Percentiles rank a stretch among this genome's conserved stretches.
Evolutionary conservation across 2,113 vertebrate genomes (phyloP).

Genomic region (Pseudolaguvia tuberculata): DNA sequence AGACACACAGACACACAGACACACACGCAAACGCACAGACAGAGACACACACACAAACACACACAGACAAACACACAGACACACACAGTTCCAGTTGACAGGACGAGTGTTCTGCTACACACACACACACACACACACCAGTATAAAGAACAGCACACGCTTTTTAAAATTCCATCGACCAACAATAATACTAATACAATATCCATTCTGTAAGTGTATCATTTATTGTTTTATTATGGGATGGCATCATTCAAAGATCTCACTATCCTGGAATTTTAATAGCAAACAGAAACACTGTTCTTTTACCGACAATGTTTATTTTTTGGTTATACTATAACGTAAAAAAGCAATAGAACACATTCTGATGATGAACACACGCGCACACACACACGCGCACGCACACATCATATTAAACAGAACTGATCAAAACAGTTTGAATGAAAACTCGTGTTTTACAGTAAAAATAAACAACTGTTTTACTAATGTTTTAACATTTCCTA

Average conservation of each 20-base stretch:
- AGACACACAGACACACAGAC: too few species aligned
- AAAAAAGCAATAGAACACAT: background rate
- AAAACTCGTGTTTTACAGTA: background rate
- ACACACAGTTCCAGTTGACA: background rate
- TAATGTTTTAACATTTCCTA: slow-evolving; percentile 5
- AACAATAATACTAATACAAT: background rate
- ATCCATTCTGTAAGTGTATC: background rate
- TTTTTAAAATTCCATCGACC: background rate
- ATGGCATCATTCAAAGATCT: background rate
- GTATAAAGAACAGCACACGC: background rate
- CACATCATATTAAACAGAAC: background rate
- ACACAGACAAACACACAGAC: too few species aligned
- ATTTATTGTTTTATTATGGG: background rate
- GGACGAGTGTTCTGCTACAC: background rate
- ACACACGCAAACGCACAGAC: too few species aligned
- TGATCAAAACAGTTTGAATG: background rate
- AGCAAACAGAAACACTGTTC: background rate
- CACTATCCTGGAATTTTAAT: background rate
- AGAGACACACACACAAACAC: too few species aligned
- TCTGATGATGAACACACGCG: background rate
- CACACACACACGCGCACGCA: background rate
- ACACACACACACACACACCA: background rate
- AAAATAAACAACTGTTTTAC: background rate
- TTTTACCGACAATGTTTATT: background rate
- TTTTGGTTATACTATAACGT: background rate